Conservation (phyloP, 2,888 invertebrate species). For the Dinocampus coccinellae region DNA sequence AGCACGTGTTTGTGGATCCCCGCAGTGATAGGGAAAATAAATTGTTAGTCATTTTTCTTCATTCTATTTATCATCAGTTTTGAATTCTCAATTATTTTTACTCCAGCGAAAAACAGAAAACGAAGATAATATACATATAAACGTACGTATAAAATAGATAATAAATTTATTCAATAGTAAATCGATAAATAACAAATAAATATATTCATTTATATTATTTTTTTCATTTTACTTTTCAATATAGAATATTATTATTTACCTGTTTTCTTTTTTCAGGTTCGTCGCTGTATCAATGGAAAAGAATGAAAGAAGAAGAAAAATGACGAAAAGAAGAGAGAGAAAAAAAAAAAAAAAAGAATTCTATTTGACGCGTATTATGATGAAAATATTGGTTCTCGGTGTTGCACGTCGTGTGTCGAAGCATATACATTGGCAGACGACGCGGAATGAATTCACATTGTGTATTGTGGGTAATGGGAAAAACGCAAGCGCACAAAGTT, state of each 20-base stretch:
- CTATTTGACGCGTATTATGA: constrained; percentile 8
- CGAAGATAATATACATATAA: no score
- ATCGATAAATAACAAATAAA: no score
- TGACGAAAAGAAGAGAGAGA: no score
- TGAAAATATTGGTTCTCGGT: constrained; percentile 23
- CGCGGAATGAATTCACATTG: constrained; percentile 37
- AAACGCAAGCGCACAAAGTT: constrained; percentile 46
- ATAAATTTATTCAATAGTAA: no score
- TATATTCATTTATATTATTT: no score
- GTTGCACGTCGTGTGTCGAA: constrained; percentile 10
- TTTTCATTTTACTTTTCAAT: neutral
- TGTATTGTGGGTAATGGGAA: constrained; percentile 3
- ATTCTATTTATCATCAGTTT: neutral
- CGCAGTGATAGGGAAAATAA: constrained; percentile 78
- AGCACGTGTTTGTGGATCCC: constrained; percentile 76
- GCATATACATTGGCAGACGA: constrained; percentile 23
- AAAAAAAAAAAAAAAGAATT: neutral
- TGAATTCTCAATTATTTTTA: constrained; percentile 8
- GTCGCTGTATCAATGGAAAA: no score
- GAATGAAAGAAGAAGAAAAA: no score
- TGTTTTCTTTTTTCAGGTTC: constrained; percentile 1
- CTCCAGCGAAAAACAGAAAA: neutral
- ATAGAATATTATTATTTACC: neutral
- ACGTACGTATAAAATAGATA: no score
- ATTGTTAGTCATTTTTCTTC: constrained; percentile 68